Base-by-base conservation (phyloP, 2,113 vertebrate species). In the Proterorhinus semilunaris region DNA sequence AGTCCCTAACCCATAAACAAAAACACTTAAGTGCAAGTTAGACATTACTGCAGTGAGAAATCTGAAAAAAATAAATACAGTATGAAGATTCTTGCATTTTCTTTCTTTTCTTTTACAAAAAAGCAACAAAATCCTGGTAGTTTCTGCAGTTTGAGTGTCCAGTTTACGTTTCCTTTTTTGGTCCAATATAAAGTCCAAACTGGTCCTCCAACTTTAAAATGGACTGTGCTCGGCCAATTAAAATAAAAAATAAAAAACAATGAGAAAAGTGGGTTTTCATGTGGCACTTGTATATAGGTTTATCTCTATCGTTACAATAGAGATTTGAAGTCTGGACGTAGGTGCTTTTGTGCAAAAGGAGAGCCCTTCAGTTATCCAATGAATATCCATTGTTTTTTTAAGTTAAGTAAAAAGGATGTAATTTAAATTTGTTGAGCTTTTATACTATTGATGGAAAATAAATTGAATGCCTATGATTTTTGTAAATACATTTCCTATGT, bases 21-120 rank as follows among this genome's bases (percentile, higher is more conserved):
- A 77, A 68, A 74, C 17, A 69, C 54, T 71, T 65, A 74, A 92
- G 86, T 82, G 92, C 94, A 94, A 93, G 67, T 72, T 94, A 90
- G 92, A 46, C 81, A 45, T 77, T 76, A 76, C 80, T 81, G 78
- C 76, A 62, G 86, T 85, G 84, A 91, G 88, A 91, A 72, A 45
- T 75, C 63, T 2, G 75, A 86, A 83, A 90, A 1, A 81, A 86
- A 78, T 83, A 81, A 90, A 88, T 88, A 88, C 83, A 36, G 27
- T 36, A 36, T 36, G 27, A 36, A 36, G 86, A 46, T 91, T 61
- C 65, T 80, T 83, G 73, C 69, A 74, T 69, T 69, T 61, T 13
- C 65, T 50, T 43, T 36, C 4, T 36, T 36, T 36, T 36, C 27
- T 36, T 36, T 36, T 36, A 36, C 27, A 36, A 36, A 36, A 73